These are phyloP conservation scores for Hystrix brachyura DNA, from an alignment of 2,113 vertebrate species.

Conservation along the genomic window DNA sequence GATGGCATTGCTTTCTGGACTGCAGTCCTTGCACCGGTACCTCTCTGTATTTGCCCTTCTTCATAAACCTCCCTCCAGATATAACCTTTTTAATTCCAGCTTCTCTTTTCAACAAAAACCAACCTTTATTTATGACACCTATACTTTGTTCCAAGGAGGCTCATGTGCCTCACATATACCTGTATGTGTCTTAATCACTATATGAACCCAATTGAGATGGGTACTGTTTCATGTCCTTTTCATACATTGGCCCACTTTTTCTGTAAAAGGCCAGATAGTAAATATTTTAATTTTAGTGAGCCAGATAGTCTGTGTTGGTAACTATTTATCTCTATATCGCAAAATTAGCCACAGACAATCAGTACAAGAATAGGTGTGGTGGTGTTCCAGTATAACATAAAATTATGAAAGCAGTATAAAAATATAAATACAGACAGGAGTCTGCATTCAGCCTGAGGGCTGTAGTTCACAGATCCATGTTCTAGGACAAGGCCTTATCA, in stretches of 20 bases:
- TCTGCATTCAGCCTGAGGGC: neutral
- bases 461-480: slow-evolving; percentile 26
- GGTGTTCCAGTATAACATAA: slow-evolving; percentile 7
- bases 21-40: neutral
- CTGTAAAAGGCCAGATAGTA: slow-evolving; percentile 16
- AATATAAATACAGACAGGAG: slow-evolving; percentile 43
- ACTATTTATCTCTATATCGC: neutral
- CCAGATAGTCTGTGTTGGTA: neutral
- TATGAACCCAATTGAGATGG: neutral
- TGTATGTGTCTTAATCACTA: neutral
- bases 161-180: neutral
- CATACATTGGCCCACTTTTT: neutral
- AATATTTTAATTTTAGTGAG: slow-evolving; percentile 46
- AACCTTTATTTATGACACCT: neutral
- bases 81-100: neutral
- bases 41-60: neutral
- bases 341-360: slow-evolving; percentile 32
- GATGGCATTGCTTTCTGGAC: slow-evolving; percentile 1
- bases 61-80: neutral
- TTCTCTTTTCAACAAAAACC: neutral
- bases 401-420: slow-evolving; percentile 18
- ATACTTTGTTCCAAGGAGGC: neutral
- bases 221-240: neutral
- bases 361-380: slow-evolving; percentile 1
- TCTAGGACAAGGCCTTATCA: slow-evolving; percentile 11